phyloP scores from a whole-genome alignment of 1,140 invertebrate species.

The Globodera rostochiensis region DNA sequence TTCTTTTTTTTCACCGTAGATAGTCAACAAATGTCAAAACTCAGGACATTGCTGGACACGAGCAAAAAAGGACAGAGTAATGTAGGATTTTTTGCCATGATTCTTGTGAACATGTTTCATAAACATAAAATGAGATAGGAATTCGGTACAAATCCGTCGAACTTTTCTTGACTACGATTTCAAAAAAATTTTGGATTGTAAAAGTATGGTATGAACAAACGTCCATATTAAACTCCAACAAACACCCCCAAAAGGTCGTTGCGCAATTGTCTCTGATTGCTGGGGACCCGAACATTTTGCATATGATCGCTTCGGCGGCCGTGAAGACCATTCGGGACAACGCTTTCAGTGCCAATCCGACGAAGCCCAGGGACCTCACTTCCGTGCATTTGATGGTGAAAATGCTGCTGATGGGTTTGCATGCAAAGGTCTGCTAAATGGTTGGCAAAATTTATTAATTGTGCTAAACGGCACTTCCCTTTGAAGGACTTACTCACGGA shows the following conservation, averaged over 20 bases:
- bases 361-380: slow-evolving; percentile 39
- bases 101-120: no score
- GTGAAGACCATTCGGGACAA: slow-evolving; percentile 45
- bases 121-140: no score
- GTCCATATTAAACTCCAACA: no score
- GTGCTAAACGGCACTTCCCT: background rate
- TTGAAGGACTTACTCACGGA: background rate
- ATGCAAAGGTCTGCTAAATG: slow-evolving; percentile 17
- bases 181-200: no score
- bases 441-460: background rate
- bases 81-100: slow-evolving; percentile 63
- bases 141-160: no score
- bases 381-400: slow-evolving; percentile 42
- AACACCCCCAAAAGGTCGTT: slow-evolving; percentile 16
- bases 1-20: slow-evolving; percentile 74
- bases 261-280: slow-evolving; percentile 46
- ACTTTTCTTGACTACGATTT: no score
- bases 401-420: slow-evolving; percentile 37
- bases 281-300: slow-evolving; percentile 49
- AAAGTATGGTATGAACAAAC: no score
- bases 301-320: slow-evolving; percentile 47
- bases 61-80: slow-evolving; percentile 43
- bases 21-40: slow-evolving; percentile 85
- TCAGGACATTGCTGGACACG: slow-evolving; percentile 67
- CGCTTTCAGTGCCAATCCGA: slow-evolving; percentile 8